Evolutionary conservation across 2,797 vertebrate genomes (phyloP), one percentile per base, ranked within the genome.

Genomic region (Cephalopachus bancanus): DNA sequence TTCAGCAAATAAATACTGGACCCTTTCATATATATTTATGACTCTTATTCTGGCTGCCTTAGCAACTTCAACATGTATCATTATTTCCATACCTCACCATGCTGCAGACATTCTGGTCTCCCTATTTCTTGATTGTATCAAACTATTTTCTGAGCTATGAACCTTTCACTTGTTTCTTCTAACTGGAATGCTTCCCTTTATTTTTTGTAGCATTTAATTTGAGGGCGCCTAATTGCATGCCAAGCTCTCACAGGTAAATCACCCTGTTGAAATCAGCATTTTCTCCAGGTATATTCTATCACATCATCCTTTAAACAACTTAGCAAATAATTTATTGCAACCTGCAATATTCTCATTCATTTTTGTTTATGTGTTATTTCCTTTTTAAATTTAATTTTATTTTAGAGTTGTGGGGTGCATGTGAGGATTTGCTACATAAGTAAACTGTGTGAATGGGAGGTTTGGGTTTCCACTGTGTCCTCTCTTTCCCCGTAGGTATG

Each of bases 141-240:
- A 96, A 67, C 3, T 79, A n/a, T 44, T 59, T 64, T 37, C 37
- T 91, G 22, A 78, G 20, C 49, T 55, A 8, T n/a, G 15, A 2
- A 19, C 2, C 11, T 78, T 83, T 64, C n/a, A n/a, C 10, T 81
- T 87, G 10, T 71, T 93, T 95, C 30, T 57, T 76, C 24, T 53
- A 30, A 33, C 8, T 79, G 20, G 17, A 24, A 3, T 79, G 26
- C 71, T 6, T 17, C 26, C 16, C 6, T 80, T 4, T 72, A 74
- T 10, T 85, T 71, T 15, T 49, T 14, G 10, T 0, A 33, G 7
- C 3, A 44, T 60, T 91, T 71, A 59, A 64, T 17, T 28, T 80
- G 6, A 3, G n/a, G 15, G 7, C 37, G 1, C 67, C 5, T 5
- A 1, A 9, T 28, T 75, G 19, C 1, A 20, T 22, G 6, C 2